Percentiles rank a stretch among this genome's conserved stretches.
These are phyloP conservation scores for Cyprinodon tularosa DNA, from an alignment of 2,113 vertebrate species.

Conservation along the genomic window DNA sequence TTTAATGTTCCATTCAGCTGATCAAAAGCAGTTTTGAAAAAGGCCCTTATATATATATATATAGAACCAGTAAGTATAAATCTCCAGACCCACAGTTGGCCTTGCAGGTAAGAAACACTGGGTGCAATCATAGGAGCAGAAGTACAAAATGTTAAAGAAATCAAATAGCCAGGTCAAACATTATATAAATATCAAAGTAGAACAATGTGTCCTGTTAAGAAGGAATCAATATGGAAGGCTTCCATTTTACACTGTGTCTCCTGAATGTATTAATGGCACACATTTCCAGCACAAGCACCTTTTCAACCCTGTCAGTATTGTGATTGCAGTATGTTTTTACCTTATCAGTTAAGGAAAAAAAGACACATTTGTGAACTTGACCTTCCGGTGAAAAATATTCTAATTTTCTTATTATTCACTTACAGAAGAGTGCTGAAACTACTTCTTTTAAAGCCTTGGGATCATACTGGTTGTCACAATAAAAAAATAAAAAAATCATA, in stretches of 20 bases:
- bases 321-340: neutral
- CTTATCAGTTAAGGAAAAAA: neutral
- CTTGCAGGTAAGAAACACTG: no score
- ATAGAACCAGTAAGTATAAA: neutral
- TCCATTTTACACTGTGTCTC: neutral
- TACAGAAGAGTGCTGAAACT: no score
- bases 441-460: neutral
- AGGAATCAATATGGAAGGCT: no score
- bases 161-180: neutral
- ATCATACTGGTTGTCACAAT: neutral
- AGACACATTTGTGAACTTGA: neutral
- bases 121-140: neutral
- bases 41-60: neutral
- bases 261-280: neutral
- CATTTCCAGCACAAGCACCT: constrained; percentile 1
- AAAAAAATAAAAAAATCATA: no score
- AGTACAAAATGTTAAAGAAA: neutral
- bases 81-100: no score
- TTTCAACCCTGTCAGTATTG: neutral
- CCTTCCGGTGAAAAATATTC: neutral
- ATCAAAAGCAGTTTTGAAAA: neutral
- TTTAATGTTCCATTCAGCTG: no score
- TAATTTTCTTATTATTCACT: no score
- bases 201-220: neutral
- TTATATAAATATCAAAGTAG: neutral